Evolutionary conservation across 2,113 vertebrate species (phyloP), one percentile per base, ranked within the genome.

Genomic region (Anoura caudifer): DNA sequence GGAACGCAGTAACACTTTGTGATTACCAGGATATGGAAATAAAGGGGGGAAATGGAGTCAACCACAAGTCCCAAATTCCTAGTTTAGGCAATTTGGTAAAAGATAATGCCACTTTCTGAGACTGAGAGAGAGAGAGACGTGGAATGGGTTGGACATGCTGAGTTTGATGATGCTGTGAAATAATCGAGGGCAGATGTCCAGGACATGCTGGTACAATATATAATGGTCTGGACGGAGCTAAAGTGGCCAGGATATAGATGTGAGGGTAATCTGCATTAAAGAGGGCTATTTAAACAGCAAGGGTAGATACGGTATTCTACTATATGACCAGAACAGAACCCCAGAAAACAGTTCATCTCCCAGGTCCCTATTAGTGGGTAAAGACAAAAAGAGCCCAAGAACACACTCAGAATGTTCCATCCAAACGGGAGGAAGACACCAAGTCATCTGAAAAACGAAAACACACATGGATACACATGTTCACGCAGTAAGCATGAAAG

Each of bases 281-380:
- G 26, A 82, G 2, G n/a, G 22, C 52, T 88, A 91, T 79, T 95
- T 88, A 50, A 93, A 94, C 31, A 84, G 81, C 24, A 94, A 69
- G 19, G 77, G 12, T 28, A 89, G 63, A 24, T 87, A 54, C 36
- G 8, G 87, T 65, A 72, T 87, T 88, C n/a, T 87, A 24, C 20
- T 92, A n/a, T n/a, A n/a, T n/a, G n/a, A n/a, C n/a, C n/a, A 72
- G 22, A 61, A 88, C 0, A 96, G 47, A 84, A 82, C 12, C 28
- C 36, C 26, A 77, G 72, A 90, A 87, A 90, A 43, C 19, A 87
- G n/a, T 63, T 82, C 9, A 77, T 31, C 56, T 52, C 24, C 45
- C 5, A 89, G 45, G 63, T 88, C 61, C 81, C 50, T 52, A 59
- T 16, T 19, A 76, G 22, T 38, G 52, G 52, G 36, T 50, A 93